A percentile compares a stretch with the other conserved stretches of the same genome.
Conservation (phyloP, 1,140 invertebrate species). For the Chironomus tepperi region DNA sequence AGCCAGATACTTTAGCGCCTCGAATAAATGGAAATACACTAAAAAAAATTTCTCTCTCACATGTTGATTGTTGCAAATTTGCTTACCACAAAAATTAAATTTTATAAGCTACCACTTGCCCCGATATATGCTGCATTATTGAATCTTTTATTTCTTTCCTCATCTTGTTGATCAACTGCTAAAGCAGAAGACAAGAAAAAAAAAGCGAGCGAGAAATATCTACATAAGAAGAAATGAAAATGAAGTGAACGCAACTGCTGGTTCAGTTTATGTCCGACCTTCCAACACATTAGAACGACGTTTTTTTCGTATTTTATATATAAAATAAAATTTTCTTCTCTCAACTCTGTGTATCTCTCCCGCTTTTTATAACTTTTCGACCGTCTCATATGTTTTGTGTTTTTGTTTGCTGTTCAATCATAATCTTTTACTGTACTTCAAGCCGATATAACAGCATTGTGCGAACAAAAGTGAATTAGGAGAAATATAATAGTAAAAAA, state of each 20-base stretch:
- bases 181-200: too few relatives aligned
- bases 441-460: neutral
- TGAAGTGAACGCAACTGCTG: slow-evolving; percentile 17
- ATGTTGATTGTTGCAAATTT: too few relatives aligned
- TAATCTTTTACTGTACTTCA: neutral
- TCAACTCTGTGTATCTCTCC: neutral
- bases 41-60: too few relatives aligned
- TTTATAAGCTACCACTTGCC: too few relatives aligned
- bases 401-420: neutral
- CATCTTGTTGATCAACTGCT: too few relatives aligned
- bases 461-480: too few relatives aligned
- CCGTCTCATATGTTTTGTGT: neutral
- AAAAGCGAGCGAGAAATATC: neutral
- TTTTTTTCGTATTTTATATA: neutral
- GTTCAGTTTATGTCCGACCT: slow-evolving; percentile 19
- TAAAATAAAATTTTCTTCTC: neutral
- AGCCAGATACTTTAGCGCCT: too few relatives aligned
- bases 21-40: too few relatives aligned
- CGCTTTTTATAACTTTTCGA: neutral
- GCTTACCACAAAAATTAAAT: too few relatives aligned
- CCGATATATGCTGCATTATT: too few relatives aligned
- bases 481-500: too few relatives aligned
- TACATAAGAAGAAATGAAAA: neutral
- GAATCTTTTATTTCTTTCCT: too few relatives aligned
- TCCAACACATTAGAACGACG: neutral